Base-by-base conservation (phyloP, 2,888 invertebrate species). In the Parapristionchus giblindavisi region DNA sequence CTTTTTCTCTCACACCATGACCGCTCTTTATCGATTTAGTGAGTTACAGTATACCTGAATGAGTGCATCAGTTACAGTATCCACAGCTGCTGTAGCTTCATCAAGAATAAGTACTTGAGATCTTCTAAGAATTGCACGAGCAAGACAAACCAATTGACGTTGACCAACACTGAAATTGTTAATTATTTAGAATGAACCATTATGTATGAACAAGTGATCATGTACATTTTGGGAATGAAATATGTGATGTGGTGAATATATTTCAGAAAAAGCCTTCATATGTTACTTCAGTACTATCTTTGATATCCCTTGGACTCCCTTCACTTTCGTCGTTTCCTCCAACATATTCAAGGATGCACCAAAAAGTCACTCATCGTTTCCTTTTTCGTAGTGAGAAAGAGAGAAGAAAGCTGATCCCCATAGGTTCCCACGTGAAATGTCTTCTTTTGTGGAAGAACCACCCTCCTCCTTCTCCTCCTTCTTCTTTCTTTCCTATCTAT, bases 81-180 rank as follows among this genome's bases (percentile, higher is more conserved):
- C 91, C 11, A 91, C 89, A 1, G 90, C 90, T 2, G 90, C 90
- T 3, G 91, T 91, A 2, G 91, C 91, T 83, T 91, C 91, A 81
- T 91, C 91, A 75, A 91, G 83, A 3, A 95, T 93, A 34, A 91
- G 84, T 0, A 85, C 76, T 73, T 77, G 78, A 1, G 89, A 88
- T 77, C 89, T 89, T 24, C 89, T 80, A 27, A 90, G 85, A 61
- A 90, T 82, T 17, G 90, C 89, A 72, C 90, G 80, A 1, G 89
- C 89, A 66, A 90, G 83, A 78, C 90, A 90, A 24, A 90, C 81
- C 68, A 90, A 84, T 82, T 90, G 90, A 21, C 90, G 81, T 82
- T 90, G 90, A 6, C 90, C 90, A 34, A 90, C 89, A 84, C 90
- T 82, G 65, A 54, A 80, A n/a, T n/a, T n/a, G n/a, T n/a, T n/a